A percentile compares a stretch with the other conserved stretches of the same genome.
Conservation (phyloP, 1,140 invertebrate species). For the Rhyzopertha dominica region DNA sequence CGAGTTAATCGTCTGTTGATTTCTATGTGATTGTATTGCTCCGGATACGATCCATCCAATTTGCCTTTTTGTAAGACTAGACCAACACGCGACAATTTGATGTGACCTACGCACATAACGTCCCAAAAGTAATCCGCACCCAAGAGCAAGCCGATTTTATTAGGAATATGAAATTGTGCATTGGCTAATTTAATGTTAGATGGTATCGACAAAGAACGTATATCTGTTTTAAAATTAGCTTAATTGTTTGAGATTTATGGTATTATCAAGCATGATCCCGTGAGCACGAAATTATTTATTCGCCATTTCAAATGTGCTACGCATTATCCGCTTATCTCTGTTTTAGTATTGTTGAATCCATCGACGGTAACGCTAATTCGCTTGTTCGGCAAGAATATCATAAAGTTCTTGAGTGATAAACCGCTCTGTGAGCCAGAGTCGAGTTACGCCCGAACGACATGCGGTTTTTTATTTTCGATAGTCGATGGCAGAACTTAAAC, state of each 20-base stretch:
- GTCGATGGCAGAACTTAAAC: slow-evolving; percentile 3
- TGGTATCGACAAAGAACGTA: neutral
- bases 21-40: no score
- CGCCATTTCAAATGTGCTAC: neutral
- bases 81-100: neutral
- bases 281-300: slow-evolving; percentile 1
- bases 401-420: slow-evolving; percentile 5
- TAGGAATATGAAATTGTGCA: neutral
- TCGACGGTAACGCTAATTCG: neutral
- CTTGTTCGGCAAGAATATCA: neutral
- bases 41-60: no score
- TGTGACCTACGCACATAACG: slow-evolving; percentile 2
- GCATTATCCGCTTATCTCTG: neutral
- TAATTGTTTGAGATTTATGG: slow-evolving; percentile 2
- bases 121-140: slow-evolving; percentile 6
- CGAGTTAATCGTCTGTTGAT: slow-evolving; percentile 8
- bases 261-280: slow-evolving; percentile 3
- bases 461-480: neutral
- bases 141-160: slow-evolving; percentile 6
- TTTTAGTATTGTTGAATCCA: neutral
- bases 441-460: neutral
- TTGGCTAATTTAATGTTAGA: neutral
- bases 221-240: slow-evolving; percentile 2
- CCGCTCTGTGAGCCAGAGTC: slow-evolving; percentile 13
- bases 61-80: neutral